A percentile compares a stretch with the other conserved stretches of the same genome.
Conservation (phyloP, 64 coral and sea anemone species). For the Hydrozoanthus tunicans region DNA sequence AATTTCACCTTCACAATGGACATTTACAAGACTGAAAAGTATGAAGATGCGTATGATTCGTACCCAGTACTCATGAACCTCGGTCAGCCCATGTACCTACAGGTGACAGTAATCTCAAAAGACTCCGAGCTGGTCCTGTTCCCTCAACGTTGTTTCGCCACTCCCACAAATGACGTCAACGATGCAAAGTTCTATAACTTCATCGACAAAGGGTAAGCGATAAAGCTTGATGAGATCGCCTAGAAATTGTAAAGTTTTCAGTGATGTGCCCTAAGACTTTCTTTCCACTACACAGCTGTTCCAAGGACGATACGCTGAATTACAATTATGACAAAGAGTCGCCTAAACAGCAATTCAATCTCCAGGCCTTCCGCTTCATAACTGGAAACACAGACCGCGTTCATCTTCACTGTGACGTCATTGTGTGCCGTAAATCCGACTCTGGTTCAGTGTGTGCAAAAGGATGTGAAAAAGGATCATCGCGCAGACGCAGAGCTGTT, state of each 20-base stretch:
- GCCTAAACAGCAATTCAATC: constrained; percentile 49
- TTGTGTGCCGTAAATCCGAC: constrained; percentile 75
- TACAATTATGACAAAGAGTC: constrained; percentile 61
- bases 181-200: constrained; percentile 51
- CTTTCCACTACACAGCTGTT: constrained; percentile 32
- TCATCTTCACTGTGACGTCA: constrained; percentile 67
- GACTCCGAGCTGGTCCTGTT: constrained; percentile 74
- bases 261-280: too few relatives aligned
- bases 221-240: neutral
- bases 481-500: too few relatives aligned
- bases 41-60: constrained; percentile 20
- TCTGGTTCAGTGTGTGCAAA: constrained; percentile 65
- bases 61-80: constrained; percentile 58
- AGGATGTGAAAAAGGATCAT: constrained; percentile 13
- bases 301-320: constrained; percentile 63
- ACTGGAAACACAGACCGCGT: constrained; percentile 1
- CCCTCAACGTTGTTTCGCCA: constrained; percentile 70
- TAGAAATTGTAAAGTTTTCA: neutral
- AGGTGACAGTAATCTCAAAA: constrained; percentile 56
- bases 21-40: constrained; percentile 61
- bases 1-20: constrained; percentile 91
- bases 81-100: constrained; percentile 43
- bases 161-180: constrained; percentile 49
- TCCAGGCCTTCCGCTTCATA: constrained; percentile 79
- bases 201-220: constrained; percentile 69